A percentile compares a stretch with the other conserved stretches of the same genome.
These are phyloP conservation scores for Siniperca scherzeri DNA, from an alignment of 2,797 vertebrate genomes.

Conservation along the genomic window DNA sequence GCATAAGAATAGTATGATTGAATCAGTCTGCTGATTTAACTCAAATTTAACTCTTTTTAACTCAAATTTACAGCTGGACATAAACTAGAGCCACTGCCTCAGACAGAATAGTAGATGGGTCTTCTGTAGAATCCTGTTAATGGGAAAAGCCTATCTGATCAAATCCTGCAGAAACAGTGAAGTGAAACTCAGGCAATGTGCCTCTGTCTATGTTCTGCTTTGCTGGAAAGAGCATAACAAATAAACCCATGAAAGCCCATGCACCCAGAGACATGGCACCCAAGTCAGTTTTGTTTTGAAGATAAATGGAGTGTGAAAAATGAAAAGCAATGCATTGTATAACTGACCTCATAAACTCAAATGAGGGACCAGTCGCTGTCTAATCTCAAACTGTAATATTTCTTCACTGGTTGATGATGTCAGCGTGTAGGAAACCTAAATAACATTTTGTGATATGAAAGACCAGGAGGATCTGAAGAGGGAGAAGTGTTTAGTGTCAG, in stretches of 20 bases:
- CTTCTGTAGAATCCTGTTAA: constrained; percentile 15
- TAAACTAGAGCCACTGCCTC: not conserved
- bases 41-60: not conserved
- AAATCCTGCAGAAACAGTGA: constrained; percentile 37
- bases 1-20: not conserved
- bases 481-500: constrained; percentile 56
- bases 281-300: constrained; percentile 43
- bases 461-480: constrained; percentile 18
- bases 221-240: constrained; percentile 42
- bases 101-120: not conserved
- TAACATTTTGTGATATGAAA: constrained; percentile 7
- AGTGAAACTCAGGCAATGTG: constrained; percentile 43
- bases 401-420: constrained; percentile 29
- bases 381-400: not conserved
- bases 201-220: constrained; percentile 40
- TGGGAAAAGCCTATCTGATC: constrained; percentile 22
- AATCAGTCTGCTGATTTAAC: not conserved
- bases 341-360: constrained; percentile 62
- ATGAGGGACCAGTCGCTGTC: constrained; percentile 16
- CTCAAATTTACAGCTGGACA: not conserved
- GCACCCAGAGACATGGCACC: constrained; percentile 30
- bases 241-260: constrained; percentile 14
- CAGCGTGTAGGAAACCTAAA: constrained; percentile 20
- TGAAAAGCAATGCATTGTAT: constrained; percentile 52
- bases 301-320: constrained; percentile 73